Evolutionary conservation across 2,888 invertebrate species (phyloP).

Genomic region (Diarsia brunnea): DNA sequence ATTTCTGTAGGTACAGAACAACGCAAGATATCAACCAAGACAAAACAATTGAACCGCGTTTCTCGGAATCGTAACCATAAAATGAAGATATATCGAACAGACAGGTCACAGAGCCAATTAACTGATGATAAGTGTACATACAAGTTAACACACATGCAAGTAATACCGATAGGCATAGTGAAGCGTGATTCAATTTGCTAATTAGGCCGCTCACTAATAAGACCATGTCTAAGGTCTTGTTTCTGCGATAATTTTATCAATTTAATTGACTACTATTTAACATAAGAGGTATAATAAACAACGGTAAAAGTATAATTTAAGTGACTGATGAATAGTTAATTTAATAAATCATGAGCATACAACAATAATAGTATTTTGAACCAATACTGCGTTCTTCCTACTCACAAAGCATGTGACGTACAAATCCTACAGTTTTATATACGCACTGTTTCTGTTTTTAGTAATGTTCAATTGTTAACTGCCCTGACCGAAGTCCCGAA

Average conservation of each 20-base stretch:
- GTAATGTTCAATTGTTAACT: not conserved
- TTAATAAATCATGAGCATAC: constrained; percentile 19
- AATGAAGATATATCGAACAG: constrained; percentile 77
- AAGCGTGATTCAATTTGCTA: constrained; percentile 80
- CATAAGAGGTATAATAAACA: constrained; percentile 50
- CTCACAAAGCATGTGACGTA: not conserved
- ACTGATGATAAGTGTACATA: constrained; percentile 76
- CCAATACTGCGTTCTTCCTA: constrained; percentile 1
- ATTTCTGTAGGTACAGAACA: constrained; percentile 51
- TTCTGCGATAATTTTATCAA: constrained; percentile 68
- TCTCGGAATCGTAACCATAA: constrained; percentile 78
- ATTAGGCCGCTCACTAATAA: constrained; percentile 78
- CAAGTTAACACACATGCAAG: constrained; percentile 69
- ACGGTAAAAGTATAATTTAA: constrained; percentile 38
- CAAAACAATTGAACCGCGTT: constrained; percentile 78
- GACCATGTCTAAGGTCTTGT: constrained; percentile 71
- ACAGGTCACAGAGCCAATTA: constrained; percentile 84
- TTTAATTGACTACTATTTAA: constrained; percentile 61
- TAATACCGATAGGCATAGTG: constrained; percentile 66
- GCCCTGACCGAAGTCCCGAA: not conserved
- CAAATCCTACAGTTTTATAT: not conserved
- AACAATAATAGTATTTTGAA: constrained; percentile 20
- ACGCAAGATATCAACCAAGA: constrained; percentile 71
- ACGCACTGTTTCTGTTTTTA: not conserved
- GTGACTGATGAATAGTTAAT: constrained; percentile 14